Evolutionary conservation across 2,113 vertebrate genomes (phyloP).

Genomic region (Labeo rohita): DNA sequence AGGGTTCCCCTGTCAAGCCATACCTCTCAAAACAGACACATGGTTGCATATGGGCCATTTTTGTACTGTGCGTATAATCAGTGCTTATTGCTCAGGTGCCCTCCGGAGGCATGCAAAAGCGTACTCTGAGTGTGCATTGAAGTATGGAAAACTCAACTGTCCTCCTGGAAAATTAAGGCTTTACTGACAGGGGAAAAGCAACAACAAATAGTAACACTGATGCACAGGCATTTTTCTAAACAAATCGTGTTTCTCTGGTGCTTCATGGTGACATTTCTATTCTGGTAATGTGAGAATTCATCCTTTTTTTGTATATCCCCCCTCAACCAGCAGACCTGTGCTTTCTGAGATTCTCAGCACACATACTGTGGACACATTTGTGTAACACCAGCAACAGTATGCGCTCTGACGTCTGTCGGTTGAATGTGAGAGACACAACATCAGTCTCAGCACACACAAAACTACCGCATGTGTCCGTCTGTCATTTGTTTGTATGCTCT

Average conservation of each 20-base stretch:
- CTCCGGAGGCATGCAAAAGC: slow-evolving; percentile 53
- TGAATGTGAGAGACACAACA: slow-evolving; percentile 23
- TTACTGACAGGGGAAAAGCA: neutral
- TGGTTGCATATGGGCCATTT: neutral
- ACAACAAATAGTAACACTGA: slow-evolving; percentile 42
- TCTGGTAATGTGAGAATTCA: slow-evolving; percentile 60
- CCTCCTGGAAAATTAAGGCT: slow-evolving; percentile 51
- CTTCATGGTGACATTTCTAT: slow-evolving; percentile 64
- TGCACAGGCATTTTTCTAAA: slow-evolving; percentile 57
- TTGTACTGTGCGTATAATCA: slow-evolving; percentile 52
- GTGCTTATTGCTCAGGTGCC: slow-evolving; percentile 66
- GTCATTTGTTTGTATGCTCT: neutral
- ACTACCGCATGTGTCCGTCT: neutral
- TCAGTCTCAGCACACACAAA: neutral
- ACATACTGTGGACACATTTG: neutral
- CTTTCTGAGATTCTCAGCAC: slow-evolving; percentile 37
- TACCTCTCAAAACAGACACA: slow-evolving; percentile 29
- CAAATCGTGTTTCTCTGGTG: slow-evolving; percentile 57
- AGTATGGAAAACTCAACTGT: slow-evolving; percentile 44
- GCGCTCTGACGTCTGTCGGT: slow-evolving; percentile 55
- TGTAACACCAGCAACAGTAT: slow-evolving; percentile 55
- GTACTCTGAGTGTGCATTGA: slow-evolving; percentile 48
- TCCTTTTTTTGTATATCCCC: slow-evolving; percentile 48
- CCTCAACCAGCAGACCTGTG: slow-evolving; percentile 46
- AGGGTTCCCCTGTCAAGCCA: slow-evolving; percentile 50